These are phyloP conservation scores for Rhingia campestris DNA, from an alignment of 2,888 invertebrate species.

Conservation along the genomic window DNA sequence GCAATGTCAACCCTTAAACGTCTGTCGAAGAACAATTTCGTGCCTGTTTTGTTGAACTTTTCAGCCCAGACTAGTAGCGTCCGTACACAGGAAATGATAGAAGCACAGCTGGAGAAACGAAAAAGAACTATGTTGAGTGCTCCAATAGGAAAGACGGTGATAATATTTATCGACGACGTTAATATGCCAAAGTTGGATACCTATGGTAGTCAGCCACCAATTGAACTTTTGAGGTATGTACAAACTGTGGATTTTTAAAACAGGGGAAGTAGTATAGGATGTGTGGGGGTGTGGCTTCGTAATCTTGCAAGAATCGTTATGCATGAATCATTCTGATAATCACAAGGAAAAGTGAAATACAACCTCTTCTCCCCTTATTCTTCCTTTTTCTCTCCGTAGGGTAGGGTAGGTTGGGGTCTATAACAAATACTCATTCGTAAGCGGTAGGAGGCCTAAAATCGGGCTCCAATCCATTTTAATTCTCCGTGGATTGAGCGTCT, in stretches of 20 bases:
- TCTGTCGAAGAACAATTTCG: constrained; percentile 86
- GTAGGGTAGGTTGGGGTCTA: no score
- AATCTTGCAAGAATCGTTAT: no score
- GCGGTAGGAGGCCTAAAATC: no score
- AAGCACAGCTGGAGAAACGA: constrained; percentile 91
- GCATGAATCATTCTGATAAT: no score
- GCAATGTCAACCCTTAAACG: constrained; percentile 89
- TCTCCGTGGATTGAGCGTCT: no score
- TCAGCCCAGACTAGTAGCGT: constrained; percentile 95
- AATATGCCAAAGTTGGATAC: constrained; percentile 95
- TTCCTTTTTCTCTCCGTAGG: no score
- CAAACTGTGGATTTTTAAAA: neutral
- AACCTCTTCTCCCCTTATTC: no score
- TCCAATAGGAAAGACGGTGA: constrained; percentile 91
- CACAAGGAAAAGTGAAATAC: no score
- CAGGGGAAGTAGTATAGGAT: no score
- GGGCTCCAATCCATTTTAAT: no score
- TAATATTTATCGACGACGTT: constrained; percentile 95
- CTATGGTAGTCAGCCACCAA: constrained; percentile 95
- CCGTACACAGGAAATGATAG: constrained; percentile 92
- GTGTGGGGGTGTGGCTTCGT: no score
- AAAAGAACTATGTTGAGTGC: constrained; percentile 91
- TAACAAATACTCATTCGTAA: no score
- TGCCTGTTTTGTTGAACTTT: constrained; percentile 92
- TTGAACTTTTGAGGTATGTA: constrained; percentile 90